Evolutionary conservation across 2,797 vertebrate species (phyloP).

Genomic region (Mycteria americana): DNA sequence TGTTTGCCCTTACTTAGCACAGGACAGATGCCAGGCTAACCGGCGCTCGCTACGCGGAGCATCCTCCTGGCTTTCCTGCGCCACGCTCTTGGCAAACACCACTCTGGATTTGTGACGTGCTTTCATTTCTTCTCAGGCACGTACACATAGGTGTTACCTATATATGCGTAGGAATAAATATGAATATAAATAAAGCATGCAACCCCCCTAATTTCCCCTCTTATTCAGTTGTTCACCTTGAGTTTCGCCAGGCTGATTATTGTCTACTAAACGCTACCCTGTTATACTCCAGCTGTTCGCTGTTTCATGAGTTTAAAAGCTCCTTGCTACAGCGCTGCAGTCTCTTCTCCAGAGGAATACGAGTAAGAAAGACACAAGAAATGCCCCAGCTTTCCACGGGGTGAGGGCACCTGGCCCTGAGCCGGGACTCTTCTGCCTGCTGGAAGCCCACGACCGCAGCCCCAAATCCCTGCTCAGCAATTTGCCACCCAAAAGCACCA

Average conservation of each 20-base stretch:
- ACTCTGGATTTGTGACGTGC: neutral
- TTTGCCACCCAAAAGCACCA: neutral
- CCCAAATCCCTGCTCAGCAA: neutral
- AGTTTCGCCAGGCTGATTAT: neutral
- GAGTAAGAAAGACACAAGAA: neutral
- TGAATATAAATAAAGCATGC: neutral
- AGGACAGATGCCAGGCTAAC: neutral
- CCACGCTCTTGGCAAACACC: neutral
- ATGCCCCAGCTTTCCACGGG: neutral
- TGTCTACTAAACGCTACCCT: neutral
- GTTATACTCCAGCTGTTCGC: neutral
- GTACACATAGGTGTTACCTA: rapidly evolving
- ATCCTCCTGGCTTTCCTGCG: neutral
- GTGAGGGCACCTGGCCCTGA: neutral
- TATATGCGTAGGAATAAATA: neutral
- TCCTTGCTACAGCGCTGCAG: neutral
- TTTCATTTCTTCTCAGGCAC: neutral
- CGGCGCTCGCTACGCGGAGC: neutral
- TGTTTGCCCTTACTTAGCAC: neutral
- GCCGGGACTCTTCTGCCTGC: rapidly evolving
- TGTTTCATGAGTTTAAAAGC: neutral
- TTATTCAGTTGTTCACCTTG: neutral
- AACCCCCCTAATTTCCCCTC: neutral
- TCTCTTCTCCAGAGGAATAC: neutral
- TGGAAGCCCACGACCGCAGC: rapidly evolving